Evolutionary conservation across 2,888 invertebrate species (phyloP), one percentile per base, ranked within the genome.

Genomic region (Scaptomyza caliginosa): DNA sequence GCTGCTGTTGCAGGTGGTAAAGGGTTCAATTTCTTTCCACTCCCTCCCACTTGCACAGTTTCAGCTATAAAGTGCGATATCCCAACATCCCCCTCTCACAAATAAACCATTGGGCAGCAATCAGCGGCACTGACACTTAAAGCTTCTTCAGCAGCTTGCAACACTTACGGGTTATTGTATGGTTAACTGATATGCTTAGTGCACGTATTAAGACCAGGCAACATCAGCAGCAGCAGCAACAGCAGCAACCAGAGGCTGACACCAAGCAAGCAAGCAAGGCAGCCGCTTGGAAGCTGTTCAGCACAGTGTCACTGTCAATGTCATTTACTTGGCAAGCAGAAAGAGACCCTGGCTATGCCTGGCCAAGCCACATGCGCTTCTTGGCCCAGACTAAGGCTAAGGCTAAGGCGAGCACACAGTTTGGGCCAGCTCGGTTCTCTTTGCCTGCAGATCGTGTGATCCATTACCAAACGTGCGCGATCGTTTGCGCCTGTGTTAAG

Each of bases 281-380:
- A 45, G 16, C 39, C 38, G 52, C 38, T 51, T 55, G 64, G 68
- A 50, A 60, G 74, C 57, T 67, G 67, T 48, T 48, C 38, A 40
- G 34, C 34, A 50, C 79, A 81, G 87, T 89, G 89, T 89, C 89
- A 89, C 89, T 89, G 89, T 89, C 89, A 89, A 89, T 89, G 89
- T 89, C 89, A 88, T 86, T 89, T 89, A 88, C 68, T 76, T 66
- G 81, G 59, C 59, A 73, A 75, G 55, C 74, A 16, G 16, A 34
- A 34, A 59, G 45, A 67, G 52, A 55, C 52, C 50, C 54, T 32
- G 43, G 43, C 51, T 51, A 24, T 43, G 52, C 50, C 54, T 32
- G 43, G 43, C 51, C 54, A 24, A 43, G 52, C 54, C 56, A 49
- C 57, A 62, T 36, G 49, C 54, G 38, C 40, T 50, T 40, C 60